Percentiles rank a stretch among this genome's conserved stretches.
These are phyloP conservation scores for Archivesica marissinica DNA, from an alignment of 1,140 invertebrate species.

Conservation along the genomic window DNA sequence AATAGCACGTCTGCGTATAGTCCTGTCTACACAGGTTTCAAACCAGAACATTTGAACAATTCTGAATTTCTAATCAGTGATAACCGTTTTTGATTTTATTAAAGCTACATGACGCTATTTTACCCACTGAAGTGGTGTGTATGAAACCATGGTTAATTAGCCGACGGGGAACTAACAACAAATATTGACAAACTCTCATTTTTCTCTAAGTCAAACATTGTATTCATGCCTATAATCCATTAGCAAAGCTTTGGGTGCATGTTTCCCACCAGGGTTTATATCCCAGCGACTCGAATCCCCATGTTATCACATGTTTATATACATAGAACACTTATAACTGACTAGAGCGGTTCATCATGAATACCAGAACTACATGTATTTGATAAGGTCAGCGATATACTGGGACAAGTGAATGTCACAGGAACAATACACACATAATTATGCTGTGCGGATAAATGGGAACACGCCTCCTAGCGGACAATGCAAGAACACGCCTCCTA, in stretches of 20 bases:
- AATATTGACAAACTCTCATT: conserved; percentile 52
- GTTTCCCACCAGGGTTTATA: conserved; percentile 19
- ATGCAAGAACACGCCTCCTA: neutral
- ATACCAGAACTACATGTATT: neutral
- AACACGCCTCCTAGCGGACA: neutral
- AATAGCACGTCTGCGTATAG: neutral
- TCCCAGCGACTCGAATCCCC: conserved; percentile 23
- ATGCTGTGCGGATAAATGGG: neutral
- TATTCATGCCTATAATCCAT: conserved; percentile 47
- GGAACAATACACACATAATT: neutral
- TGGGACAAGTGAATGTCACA: neutral
- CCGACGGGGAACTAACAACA: conserved; percentile 37
- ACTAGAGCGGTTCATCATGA: neutral
- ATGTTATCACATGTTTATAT: conserved; percentile 20
- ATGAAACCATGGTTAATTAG: conserved; percentile 44
- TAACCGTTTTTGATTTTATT: neutral
- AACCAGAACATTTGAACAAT: neutral
- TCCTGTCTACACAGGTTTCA: neutral
- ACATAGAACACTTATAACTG: conserved; percentile 9
- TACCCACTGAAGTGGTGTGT: conserved; percentile 22
- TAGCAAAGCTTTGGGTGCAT: conserved; percentile 6
- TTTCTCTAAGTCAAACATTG: conserved; percentile 39
- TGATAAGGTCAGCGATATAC: neutral
- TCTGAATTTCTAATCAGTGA: neutral
- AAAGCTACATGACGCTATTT: conserved; percentile 4